Percentiles rank a stretch among this genome's conserved stretches.
These are phyloP conservation scores for Paratrypauchen microcephalus DNA, from an alignment of 2,797 vertebrate genomes.

Conservation along the genomic window DNA sequence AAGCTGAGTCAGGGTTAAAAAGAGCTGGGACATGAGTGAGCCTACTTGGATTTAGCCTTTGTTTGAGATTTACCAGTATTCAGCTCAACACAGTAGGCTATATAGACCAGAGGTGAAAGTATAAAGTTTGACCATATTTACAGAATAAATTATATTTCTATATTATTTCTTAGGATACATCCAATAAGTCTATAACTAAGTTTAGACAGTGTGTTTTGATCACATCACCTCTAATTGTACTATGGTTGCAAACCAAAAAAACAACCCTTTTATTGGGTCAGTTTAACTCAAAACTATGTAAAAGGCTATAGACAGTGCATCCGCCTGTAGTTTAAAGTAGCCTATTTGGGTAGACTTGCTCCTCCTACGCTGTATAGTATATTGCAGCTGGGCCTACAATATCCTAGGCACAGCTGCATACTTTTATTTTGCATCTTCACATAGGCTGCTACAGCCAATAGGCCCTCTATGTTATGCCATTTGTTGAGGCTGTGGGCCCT, in stretches of 20 bases:
- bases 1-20: not conserved
- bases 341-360: too few relatives aligned
- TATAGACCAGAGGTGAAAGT: not conserved
- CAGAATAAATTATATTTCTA: not conserved
- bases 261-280: too few relatives aligned
- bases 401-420: not conserved
- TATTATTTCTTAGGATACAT: not conserved
- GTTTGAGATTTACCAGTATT: not conserved
- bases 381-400: too few relatives aligned
- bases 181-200: not conserved
- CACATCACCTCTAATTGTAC: not conserved
- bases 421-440: not conserved
- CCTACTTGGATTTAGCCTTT: not conserved
- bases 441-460: not conserved
- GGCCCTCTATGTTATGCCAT: not conserved
- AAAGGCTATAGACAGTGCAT: too few relatives aligned
- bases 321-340: too few relatives aligned
- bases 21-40: not conserved
- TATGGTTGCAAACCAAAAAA: too few relatives aligned
- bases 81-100: not conserved
- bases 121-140: not conserved
- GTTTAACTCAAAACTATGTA: too few relatives aligned
- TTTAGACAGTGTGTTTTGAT: not conserved
- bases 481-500: conserved; percentile 2
- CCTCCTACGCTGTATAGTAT: not conserved